phyloP scores from a whole-genome alignment of 2,113 vertebrate genomes.

The Beaufortia kweichowensis region DNA sequence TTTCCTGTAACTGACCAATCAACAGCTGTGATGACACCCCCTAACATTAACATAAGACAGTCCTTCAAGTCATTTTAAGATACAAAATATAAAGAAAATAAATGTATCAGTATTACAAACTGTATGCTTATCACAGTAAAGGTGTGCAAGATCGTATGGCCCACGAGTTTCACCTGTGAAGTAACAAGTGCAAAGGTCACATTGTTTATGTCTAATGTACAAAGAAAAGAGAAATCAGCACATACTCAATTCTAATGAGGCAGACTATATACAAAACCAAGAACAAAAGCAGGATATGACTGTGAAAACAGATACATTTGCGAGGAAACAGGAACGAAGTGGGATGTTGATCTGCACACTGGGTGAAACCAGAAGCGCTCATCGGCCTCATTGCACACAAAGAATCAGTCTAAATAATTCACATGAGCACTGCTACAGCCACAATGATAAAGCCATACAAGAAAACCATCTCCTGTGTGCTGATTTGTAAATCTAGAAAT shows the following conservation, averaged over 20 bases:
- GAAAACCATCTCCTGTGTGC: not conserved
- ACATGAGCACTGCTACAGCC: conserved; percentile 16
- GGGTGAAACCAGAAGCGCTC: conserved; percentile 49
- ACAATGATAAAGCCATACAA: conserved; percentile 11
- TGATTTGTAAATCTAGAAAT: not conserved
- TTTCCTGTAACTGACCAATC: not conserved
- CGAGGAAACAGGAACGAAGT: conserved; percentile 28
- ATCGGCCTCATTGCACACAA: conserved; percentile 48
- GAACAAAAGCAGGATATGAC: conserved; percentile 53
- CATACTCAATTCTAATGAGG: not conserved
- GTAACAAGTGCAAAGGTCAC: not conserved
- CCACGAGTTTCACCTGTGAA: not conserved
- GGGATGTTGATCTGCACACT: conserved; percentile 23
- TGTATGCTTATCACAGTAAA: no score
- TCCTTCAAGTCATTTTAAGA: not conserved
- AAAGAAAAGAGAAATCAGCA: not conserved
- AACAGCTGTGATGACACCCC: not conserved
- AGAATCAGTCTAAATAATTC: conserved; percentile 61
- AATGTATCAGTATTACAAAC: not conserved
- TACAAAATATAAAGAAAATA: not conserved
- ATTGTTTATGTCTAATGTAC: not conserved
- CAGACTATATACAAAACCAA: not conserved
- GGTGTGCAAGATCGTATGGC: not conserved
- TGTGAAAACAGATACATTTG: not conserved
- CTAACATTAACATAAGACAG: not conserved